Conservation (phyloP, 2,888 invertebrate species). For the Drosophila conformis region DNA sequence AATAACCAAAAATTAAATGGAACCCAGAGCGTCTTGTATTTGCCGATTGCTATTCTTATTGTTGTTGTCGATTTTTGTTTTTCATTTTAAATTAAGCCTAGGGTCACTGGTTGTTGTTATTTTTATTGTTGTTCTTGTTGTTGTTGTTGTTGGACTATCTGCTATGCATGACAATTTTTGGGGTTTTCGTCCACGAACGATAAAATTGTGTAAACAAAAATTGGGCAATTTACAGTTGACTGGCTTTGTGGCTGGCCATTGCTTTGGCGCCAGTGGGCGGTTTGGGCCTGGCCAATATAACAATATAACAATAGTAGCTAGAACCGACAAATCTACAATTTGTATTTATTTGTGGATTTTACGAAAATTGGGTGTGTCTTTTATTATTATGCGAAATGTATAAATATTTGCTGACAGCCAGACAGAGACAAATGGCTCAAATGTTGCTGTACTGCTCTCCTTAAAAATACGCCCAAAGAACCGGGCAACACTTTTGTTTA, state of each 20-base stretch:
- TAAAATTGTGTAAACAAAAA: slow-evolving; percentile 77
- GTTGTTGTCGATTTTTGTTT: slow-evolving; percentile 29
- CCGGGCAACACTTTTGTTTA: slow-evolving; percentile 52
- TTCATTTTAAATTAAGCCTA: slow-evolving; percentile 59
- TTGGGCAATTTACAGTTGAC: slow-evolving; percentile 80
- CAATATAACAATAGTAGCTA: slow-evolving; percentile 20
- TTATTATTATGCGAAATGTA: slow-evolving; percentile 67
- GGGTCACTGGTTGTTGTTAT: slow-evolving; percentile 33
- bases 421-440: slow-evolving; percentile 24
- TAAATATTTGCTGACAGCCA: slow-evolving; percentile 55
- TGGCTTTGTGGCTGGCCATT: slow-evolving; percentile 76
- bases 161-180: slow-evolving; percentile 63
- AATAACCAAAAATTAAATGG: slow-evolving; percentile 84
- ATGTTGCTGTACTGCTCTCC: slow-evolving; percentile 3
- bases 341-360: slow-evolving; percentile 77
- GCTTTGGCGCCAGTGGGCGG: slow-evolving; percentile 53
- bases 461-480: slow-evolving; percentile 33
- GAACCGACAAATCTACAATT: slow-evolving; percentile 51
- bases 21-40: slow-evolving; percentile 22
- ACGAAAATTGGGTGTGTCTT: slow-evolving; percentile 74
- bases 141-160: slow-evolving; percentile 37
- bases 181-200: slow-evolving; percentile 38
- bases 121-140: slow-evolving; percentile 23
- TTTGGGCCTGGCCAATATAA: slow-evolving; percentile 27
- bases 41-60: not conserved